These are phyloP conservation scores for Bombyx mori DNA, from an alignment of 1,140 invertebrate genomes.

Conservation along the genomic window ASM3026992v2 NC_085128.1:3930001-3930500, in stretches of 20 bases:
- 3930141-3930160: neutral
- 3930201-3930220: no score
- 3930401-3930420: conserved; percentile 76
- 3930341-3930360: conserved; percentile 74
- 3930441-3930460: conserved; percentile 23
- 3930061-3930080: no score
- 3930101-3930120: neutral
- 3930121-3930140: neutral
- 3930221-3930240: no score
- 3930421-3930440: conserved; percentile 68
- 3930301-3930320: conserved; percentile 80
- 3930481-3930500: no score
- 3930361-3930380: conserved; percentile 74
- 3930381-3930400: conserved; percentile 73
- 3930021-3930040: no score
- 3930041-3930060: no score
- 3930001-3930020: no score
- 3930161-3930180: no score
- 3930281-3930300: conserved; percentile 92
- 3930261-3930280: conserved; percentile 86
- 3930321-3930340: conserved; percentile 82
- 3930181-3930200: no score
- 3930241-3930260: neutral
- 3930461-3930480: neutral
- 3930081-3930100: neutral